A percentile compares a stretch with the other conserved stretches of the same genome.
Conservation (phyloP, 2,113 vertebrate species). For the Oceanites oceanicus region DNA sequence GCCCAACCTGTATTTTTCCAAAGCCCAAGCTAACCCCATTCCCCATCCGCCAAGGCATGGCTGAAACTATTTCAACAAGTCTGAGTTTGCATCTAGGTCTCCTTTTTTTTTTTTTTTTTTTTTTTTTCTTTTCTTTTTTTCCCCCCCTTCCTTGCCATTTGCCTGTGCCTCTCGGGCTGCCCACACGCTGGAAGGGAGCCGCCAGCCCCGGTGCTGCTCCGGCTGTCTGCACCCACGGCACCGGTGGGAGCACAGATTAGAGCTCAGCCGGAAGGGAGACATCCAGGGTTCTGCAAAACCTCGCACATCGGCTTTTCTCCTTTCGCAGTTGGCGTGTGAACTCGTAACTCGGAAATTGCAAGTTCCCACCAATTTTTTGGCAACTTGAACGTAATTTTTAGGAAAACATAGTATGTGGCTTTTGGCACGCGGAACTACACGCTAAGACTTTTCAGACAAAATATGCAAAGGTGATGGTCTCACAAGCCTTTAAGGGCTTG, state of each 20-base stretch:
- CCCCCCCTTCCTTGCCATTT: background rate
- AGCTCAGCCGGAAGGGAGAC: slow-evolving; percentile 51
- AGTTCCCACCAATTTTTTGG: slow-evolving; percentile 52
- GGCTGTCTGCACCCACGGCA: slow-evolving; percentile 31
- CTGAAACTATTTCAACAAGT: background rate
- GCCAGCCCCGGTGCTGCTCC: slow-evolving; percentile 1
- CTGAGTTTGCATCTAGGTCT: background rate
- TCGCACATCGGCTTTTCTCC: slow-evolving; percentile 31
- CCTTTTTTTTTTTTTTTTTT: background rate
- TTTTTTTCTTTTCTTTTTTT: background rate
- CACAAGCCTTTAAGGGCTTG: slow-evolving; percentile 30
- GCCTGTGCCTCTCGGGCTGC: background rate
- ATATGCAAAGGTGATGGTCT: slow-evolving; percentile 61
- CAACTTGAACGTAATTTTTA: slow-evolving; percentile 35
- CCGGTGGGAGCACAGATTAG: slow-evolving; percentile 33
- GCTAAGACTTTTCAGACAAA: slow-evolving; percentile 52
- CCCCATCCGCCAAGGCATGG: background rate
- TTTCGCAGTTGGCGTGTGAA: slow-evolving; percentile 57
- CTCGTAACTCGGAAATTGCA: slow-evolving; percentile 56
- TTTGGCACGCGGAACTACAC: background rate
- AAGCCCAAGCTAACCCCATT: background rate
- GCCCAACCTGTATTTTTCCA: background rate
- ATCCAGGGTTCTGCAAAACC: slow-evolving; percentile 46
- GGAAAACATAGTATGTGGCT: slow-evolving; percentile 58
- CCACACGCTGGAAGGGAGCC: slow-evolving; percentile 31